phyloP scores from a whole-genome alignment of 2,888 invertebrate genomes.

The Diabrotica balteata region DNA sequence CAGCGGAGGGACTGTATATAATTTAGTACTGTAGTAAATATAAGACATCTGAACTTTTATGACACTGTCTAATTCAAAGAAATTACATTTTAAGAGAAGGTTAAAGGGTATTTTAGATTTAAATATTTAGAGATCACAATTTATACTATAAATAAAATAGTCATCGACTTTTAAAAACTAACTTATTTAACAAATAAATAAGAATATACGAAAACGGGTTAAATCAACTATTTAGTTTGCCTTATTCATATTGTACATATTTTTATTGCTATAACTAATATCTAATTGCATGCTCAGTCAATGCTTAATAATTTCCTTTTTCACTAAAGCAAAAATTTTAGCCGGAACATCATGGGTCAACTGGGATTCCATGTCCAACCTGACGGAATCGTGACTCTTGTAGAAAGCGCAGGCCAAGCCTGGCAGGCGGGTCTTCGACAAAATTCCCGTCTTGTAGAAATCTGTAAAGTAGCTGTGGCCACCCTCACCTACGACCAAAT shows the following conservation, averaged over 20 bases:
- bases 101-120: too few relatives aligned
- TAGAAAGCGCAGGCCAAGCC: conserved; percentile 77
- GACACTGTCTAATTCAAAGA: too few relatives aligned
- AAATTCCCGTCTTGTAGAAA: conserved; percentile 87
- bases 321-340: conserved; percentile 37
- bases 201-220: too few relatives aligned
- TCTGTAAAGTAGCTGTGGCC: conserved; percentile 76
- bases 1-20: too few relatives aligned
- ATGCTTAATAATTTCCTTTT: conserved; percentile 19
- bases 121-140: too few relatives aligned
- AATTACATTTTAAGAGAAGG: too few relatives aligned
- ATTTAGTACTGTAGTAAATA: too few relatives aligned
- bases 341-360: conserved; percentile 81
- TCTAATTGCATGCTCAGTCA: conserved; percentile 10
- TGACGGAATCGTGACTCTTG: conserved; percentile 90
- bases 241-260: neutral
- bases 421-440: conserved; percentile 87
- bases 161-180: too few relatives aligned
- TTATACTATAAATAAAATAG: too few relatives aligned
- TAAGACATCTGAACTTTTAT: too few relatives aligned
- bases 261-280: conserved; percentile 8
- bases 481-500: conserved; percentile 91
- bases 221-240: too few relatives aligned
- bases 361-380: conserved; percentile 91
- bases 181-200: too few relatives aligned